Evolutionary conservation across 2,113 vertebrate genomes (phyloP).

Genomic region (Corynorhinus townsendii): DNA sequence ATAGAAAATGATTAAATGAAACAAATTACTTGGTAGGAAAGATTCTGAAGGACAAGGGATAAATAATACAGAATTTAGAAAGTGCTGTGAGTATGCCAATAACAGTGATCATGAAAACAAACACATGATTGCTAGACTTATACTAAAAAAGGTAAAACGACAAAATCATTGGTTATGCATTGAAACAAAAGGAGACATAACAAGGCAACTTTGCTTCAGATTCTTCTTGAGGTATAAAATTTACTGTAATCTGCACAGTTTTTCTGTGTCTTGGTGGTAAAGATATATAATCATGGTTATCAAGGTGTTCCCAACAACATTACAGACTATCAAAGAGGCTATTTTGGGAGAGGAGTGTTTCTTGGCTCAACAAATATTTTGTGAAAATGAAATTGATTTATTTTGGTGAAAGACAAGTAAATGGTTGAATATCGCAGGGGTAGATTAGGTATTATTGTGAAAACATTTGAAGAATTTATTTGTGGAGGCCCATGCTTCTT

Average conservation of each 20-base stretch:
- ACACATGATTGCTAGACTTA: not conserved
- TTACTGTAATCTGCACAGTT: not conserved
- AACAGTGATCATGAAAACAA: not conserved
- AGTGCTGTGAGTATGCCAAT: not conserved
- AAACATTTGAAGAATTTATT: not conserved
- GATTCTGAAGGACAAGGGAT: not conserved
- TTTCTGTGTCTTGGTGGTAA: not conserved
- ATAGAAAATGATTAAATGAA: conserved; percentile 43
- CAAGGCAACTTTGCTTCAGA: not conserved
- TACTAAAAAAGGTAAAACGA: not conserved
- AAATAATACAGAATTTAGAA: not conserved
- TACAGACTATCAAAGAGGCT: not conserved
- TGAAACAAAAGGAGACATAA: not conserved
- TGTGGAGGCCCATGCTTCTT: not conserved
- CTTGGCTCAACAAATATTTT: not conserved
- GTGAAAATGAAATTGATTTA: not conserved
- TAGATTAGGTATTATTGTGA: not conserved
- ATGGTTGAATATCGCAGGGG: not conserved
- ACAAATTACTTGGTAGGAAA: not conserved
- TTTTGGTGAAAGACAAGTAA: not conserved
- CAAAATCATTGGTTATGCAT: not conserved
- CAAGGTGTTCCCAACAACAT: not conserved
- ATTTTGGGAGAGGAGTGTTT: rapidly evolving
- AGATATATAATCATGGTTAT: not conserved
- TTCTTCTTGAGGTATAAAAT: not conserved